These are phyloP conservation scores for Gisinianus flammeolus DNA, from an alignment of 2,888 invertebrate genomes.

Conservation along the genomic window DNA sequence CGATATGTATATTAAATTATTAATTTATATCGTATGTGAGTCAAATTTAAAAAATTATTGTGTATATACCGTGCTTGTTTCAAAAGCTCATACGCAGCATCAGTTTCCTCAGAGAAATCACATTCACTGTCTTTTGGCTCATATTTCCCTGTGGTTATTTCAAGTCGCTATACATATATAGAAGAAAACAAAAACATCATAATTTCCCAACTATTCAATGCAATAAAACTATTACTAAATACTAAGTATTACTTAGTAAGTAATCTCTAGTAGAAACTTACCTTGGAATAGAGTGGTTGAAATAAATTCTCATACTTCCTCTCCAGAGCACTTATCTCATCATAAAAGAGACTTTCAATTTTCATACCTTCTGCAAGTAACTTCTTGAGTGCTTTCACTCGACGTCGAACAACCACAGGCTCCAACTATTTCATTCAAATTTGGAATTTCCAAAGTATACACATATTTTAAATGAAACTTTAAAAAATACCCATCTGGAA, in stretches of 20 bases:
- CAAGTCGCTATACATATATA: conserved; percentile 10
- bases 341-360: conserved; percentile 30
- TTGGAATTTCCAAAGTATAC: background rate
- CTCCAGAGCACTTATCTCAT: conserved; percentile 24
- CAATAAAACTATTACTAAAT: background rate
- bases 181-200: background rate
- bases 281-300: conserved; percentile 25
- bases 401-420: conserved; percentile 5
- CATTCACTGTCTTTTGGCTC: conserved; percentile 33
- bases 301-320: conserved; percentile 26
- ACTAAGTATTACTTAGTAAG: background rate
- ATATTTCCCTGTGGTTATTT: conserved; percentile 27
- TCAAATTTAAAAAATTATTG: background rate
- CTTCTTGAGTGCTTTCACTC: conserved; percentile 31
- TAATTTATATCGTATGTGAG: background rate
- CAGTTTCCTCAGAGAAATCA: conserved; percentile 31
- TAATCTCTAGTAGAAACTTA: background rate
- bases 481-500: too few relatives aligned
- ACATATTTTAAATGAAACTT: background rate
- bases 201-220: background rate
- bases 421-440: conserved; percentile 19
- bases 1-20: background rate
- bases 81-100: conserved; percentile 32
- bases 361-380: conserved; percentile 23
- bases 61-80: conserved; percentile 13